phyloP scores from a whole-genome alignment of 2,888 invertebrate species.

The Teinopalpus imperialis region DNA sequence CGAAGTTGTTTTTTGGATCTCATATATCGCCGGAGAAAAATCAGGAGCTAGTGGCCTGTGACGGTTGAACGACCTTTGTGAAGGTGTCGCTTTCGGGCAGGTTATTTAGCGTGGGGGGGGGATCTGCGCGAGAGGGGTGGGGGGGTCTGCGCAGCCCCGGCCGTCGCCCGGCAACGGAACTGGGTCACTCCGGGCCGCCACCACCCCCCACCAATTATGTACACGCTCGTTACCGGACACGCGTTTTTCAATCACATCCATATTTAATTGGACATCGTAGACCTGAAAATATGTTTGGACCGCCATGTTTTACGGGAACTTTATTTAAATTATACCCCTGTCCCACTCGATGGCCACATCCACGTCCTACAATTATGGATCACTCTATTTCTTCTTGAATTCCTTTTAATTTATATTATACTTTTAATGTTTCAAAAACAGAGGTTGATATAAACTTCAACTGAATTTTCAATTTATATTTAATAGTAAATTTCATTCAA shows the following conservation, averaged over 20 bases:
- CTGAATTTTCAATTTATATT: too few species aligned
- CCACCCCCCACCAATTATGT: slow-evolving; percentile 78
- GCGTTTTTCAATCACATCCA: slow-evolving; percentile 83
- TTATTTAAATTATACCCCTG: slow-evolving; percentile 33
- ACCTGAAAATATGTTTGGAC: slow-evolving; percentile 76
- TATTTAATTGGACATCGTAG: slow-evolving; percentile 81
- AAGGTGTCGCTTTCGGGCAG: slow-evolving; percentile 81
- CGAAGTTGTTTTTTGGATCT: slow-evolving; percentile 23
- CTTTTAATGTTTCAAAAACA: too few species aligned
- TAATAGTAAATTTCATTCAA: too few species aligned
- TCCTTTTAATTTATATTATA: too few species aligned
- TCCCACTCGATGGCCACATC: neutral
- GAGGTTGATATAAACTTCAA: too few species aligned
- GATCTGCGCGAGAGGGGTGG: slow-evolving; percentile 39
- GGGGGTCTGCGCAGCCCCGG: slow-evolving; percentile 50
- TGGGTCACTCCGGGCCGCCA: slow-evolving; percentile 77
- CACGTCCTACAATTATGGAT: too few species aligned
- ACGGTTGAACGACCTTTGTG: slow-evolving; percentile 81
- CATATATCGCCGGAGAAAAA: slow-evolving; percentile 46
- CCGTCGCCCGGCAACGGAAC: slow-evolving; percentile 79
- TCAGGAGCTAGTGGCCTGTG: slow-evolving; percentile 53
- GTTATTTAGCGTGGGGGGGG: slow-evolving; percentile 63
- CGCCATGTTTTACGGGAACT: slow-evolving; percentile 68
- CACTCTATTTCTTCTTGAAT: too few species aligned
- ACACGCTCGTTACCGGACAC: slow-evolving; percentile 83